A percentile compares a stretch with the other conserved stretches of the same genome.
These are phyloP conservation scores for Cephus nigrinus DNA, from an alignment of 2,888 invertebrate genomes.

Conservation along the genomic window DNA sequence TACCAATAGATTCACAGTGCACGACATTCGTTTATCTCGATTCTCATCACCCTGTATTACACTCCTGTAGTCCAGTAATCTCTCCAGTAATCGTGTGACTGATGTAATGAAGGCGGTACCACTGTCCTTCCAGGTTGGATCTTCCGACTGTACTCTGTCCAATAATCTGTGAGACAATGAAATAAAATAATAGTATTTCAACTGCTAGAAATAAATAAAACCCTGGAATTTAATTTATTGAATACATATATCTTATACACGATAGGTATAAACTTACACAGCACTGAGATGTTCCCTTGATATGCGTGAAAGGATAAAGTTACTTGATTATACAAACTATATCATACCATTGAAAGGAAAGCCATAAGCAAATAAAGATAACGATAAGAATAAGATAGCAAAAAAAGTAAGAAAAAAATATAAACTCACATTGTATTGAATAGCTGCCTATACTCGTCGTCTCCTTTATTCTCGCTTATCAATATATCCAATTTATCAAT, in stretches of 20 bases:
- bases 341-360: neutral
- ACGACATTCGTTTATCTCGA: constrained; percentile 94
- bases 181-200: constrained; percentile 4
- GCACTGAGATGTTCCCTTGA: constrained; percentile 91
- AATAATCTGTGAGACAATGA: constrained; percentile 72
- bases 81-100: constrained; percentile 87
- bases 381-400: constrained; percentile 1
- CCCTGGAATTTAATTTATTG: neutral
- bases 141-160: constrained; percentile 85
- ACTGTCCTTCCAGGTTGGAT: constrained; percentile 91
- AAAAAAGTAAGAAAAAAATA: constrained; percentile 21
- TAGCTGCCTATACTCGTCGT: constrained; percentile 91
- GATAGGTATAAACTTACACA: constrained; percentile 78
- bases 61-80: constrained; percentile 92
- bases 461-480: constrained; percentile 93
- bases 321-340: neutral
- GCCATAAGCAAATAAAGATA: neutral
- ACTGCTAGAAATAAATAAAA: constrained; percentile 6
- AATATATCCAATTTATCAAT: constrained; percentile 94
- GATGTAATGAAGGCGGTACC: constrained; percentile 94
- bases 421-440: constrained; percentile 94
- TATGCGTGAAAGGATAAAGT: constrained; percentile 50
- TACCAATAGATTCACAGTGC: constrained; percentile 92
- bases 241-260: neutral
- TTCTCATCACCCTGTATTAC: constrained; percentile 97